phyloP scores from a whole-genome alignment of 2,113 vertebrate species.

The Dipodomys spectabilis region DNA sequence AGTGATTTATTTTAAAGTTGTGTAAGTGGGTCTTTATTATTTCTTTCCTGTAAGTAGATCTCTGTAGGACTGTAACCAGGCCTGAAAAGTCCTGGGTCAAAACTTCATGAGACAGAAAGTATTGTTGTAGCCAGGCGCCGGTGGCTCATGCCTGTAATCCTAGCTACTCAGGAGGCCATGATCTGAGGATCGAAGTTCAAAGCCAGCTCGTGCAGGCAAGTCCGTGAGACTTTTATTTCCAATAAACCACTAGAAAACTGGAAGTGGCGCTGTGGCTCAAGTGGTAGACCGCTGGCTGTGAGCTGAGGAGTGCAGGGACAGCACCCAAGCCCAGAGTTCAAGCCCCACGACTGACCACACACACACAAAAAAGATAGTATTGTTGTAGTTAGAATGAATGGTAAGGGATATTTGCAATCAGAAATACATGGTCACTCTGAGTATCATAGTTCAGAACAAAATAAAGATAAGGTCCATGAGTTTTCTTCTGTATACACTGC shows the following conservation, averaged over 20 bases:
- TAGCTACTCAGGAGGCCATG: too few relatives aligned
- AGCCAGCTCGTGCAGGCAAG: too few relatives aligned
- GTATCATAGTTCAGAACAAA: background rate
- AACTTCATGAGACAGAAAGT: background rate
- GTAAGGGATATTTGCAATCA: background rate
- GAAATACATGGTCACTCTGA: background rate
- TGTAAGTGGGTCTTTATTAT: slow-evolving; percentile 53
- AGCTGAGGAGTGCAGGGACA: too few relatives aligned
- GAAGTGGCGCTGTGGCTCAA: too few relatives aligned
- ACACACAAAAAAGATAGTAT: background rate
- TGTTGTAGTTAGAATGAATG: background rate
- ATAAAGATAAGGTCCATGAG: background rate
- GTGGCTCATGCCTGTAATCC: too few relatives aligned
- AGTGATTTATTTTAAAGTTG: slow-evolving; percentile 50
- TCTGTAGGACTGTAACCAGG: background rate
- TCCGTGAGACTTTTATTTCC: too few relatives aligned
- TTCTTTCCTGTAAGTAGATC: slow-evolving; percentile 24
- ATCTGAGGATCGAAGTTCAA: too few relatives aligned
- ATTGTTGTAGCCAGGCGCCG: background rate
- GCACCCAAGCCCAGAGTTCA: too few relatives aligned
- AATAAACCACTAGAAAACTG: too few relatives aligned
- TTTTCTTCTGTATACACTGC: too few relatives aligned
- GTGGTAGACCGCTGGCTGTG: too few relatives aligned
- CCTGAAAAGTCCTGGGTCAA: background rate
- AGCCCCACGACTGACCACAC: too few relatives aligned